Percentiles rank a stretch among this genome's conserved stretches.
phyloP scores from a whole-genome alignment of 1,140 invertebrate genomes.

The Drosophila pseudoananassae region DNA sequence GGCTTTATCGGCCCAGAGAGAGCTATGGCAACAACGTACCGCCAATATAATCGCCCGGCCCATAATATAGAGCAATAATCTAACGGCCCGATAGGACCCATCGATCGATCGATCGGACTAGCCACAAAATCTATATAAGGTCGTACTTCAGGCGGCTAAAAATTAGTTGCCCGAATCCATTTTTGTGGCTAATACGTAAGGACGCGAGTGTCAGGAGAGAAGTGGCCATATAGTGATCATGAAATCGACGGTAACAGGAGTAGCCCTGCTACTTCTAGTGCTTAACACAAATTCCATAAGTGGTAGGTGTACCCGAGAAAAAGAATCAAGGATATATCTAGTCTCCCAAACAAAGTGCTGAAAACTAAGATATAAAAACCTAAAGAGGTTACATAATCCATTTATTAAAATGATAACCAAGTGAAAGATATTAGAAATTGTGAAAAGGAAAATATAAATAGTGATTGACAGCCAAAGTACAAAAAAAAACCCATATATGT shows the following conservation, averaged over 20 bases:
- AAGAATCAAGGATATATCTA: background rate
- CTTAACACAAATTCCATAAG: conserved; percentile 19
- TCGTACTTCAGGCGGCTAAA: conserved; percentile 7
- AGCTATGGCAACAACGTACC: conserved; percentile 41
- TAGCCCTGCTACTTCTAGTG: conserved; percentile 42
- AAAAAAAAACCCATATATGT: background rate
- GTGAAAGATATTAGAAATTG: background rate
- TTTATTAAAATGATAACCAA: background rate
- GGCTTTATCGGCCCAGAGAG: conserved; percentile 38
- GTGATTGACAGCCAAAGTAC: background rate
- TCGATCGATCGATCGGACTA: conserved; percentile 28
- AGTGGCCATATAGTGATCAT: conserved; percentile 21
- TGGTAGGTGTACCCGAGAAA: conserved; percentile 21
- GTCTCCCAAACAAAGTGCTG: background rate
- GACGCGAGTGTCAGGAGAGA: conserved; percentile 8
- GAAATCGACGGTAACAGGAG: conserved; percentile 35
- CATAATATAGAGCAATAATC: conserved; percentile 47
- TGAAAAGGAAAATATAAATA: background rate
- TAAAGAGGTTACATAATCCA: background rate
- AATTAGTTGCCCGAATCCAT: conserved; percentile 44
- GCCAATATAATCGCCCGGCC: conserved; percentile 37
- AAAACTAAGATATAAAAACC: background rate
- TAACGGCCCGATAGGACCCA: conserved; percentile 38
- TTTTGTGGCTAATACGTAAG: conserved; percentile 38
- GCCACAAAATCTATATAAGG: conserved; percentile 33